Base-by-base conservation (phyloP, 2,113 vertebrate species). In the Scomber scombrus region DNA sequence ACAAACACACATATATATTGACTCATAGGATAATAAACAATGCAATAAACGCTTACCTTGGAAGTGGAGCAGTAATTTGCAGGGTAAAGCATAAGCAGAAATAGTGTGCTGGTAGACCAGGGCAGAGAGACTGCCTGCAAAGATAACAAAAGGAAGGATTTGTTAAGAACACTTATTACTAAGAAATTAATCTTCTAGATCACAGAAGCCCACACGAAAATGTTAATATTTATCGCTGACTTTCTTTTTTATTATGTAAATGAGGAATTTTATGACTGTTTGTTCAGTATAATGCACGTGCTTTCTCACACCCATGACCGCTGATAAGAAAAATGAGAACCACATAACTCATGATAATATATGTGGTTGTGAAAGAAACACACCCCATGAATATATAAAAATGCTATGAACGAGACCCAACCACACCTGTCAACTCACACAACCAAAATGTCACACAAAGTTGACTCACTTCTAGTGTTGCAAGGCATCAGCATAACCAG, bases 101-200 rank as follows among this genome's bases (percentile, higher is more conserved):
- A 97, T 95, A 67, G 95, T 95, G 11, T 99, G 97, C 86, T 99
- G 97, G 62, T 95, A 97, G 40, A 99, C 96, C 2, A 98, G 94
- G 21, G 97, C 97, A 0, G 97, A 96, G 26, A 99, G 96, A 85
- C 97, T 99, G 11, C 97, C 97, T 99, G 92, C 1, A 75, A 34
- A 43, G 18, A 78, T 11, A 18, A 70, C 0, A 46, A 54, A 47
- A 68, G 14, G 18, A 78, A 57, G 11, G 18, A 15, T 66, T 43
- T 11, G 21, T 71, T 58, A 11, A 71, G 4, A 5, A 60, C 13
- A 31, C 11, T 12, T 29, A 16, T 19, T 6, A 50, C 18, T 16
- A 3, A 51, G 43, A 73, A 47, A 43, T 9, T 7, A 2, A 45
- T 40, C 6, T 55, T 52, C 0, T 60, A 23, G 9, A 49, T 3